Conservation (phyloP, 2,888 invertebrate species). For the Drosophila incognita region DNA sequence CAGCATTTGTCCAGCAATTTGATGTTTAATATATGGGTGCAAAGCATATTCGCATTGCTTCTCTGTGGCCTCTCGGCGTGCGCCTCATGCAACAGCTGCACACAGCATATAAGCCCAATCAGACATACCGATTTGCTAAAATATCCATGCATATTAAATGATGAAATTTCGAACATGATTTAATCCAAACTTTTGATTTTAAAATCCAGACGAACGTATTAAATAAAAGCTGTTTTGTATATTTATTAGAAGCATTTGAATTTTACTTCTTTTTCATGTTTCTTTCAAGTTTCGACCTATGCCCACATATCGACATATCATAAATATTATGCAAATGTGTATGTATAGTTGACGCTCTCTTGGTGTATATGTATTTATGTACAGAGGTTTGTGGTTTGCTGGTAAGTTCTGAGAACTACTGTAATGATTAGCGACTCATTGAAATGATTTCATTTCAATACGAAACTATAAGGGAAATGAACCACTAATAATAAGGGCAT, state of each 20-base stretch:
- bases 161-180: conserved; percentile 1
- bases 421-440: too few species aligned
- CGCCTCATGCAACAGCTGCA: conserved; percentile 7
- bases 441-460: too few species aligned
- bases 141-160: background rate
- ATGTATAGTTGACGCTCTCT: too few species aligned
- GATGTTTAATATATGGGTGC: conserved; percentile 27
- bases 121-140: background rate
- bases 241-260: background rate
- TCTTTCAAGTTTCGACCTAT: too few species aligned
- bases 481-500: too few species aligned
- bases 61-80: background rate
- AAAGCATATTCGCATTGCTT: conserved; percentile 21
- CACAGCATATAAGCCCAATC: conserved; percentile 1
- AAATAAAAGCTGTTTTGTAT: background rate
- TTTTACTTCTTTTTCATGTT: background rate
- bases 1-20: conserved; percentile 39
- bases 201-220: background rate
- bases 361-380: too few species aligned
- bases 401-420: too few species aligned
- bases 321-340: too few species aligned
- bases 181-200: background rate
- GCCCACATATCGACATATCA: too few species aligned
- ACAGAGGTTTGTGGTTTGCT: too few species aligned
- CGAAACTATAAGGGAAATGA: too few species aligned